Base-by-base conservation (phyloP, 2,113 vertebrate species). In the Aix galericulata region DNA sequence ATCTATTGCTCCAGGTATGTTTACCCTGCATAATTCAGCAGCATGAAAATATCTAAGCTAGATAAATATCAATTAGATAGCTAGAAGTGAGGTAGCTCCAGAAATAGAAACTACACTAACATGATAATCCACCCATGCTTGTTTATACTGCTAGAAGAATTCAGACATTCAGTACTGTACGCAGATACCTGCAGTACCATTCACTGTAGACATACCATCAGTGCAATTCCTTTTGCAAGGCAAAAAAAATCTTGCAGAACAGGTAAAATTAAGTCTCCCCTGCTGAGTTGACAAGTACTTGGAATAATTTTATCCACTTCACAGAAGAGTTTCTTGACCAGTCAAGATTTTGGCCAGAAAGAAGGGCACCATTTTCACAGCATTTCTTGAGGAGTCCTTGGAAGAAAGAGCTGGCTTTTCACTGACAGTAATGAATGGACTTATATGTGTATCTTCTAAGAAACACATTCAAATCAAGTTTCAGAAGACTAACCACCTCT, bases 81-180 rank as follows among this genome's bases (percentile, higher is more conserved):
- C 29, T 52, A 59, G 64, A 80, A 94, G 81, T 32, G 8, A 96
- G 38, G 23, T 34, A 78, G 73, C 60, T 86, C 73, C 83, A 92
- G 52, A 93, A 93, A 95, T 79, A 62, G 83, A 92, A 97, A 94
- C 83, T 72, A 44, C 80, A 67, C 60, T 53, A 92, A 93, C 81
- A 72, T 48, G 83, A 90, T 72, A 91, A 91, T 86, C 92, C 91
- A 93, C 77, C 15, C 73, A 56, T 60, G 83, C 80, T 63, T 94
- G 83, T 91, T 92, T 86, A 94, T 38, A 72, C 3, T 42, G 27
- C 38, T 91, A 48, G 18, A 89, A 92, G 56, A 60, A 75, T 82
- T 91, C 3, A 86, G 68, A 71, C 22, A 67, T 9, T 29, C 22
- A 63, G 17, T 44, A 9, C 14, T 71, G 36, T 6, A 44, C 11